These are phyloP conservation scores for Nephrotoma flavescens DNA, from an alignment of 2,888 invertebrate species.

Conservation along the genomic window DNA sequence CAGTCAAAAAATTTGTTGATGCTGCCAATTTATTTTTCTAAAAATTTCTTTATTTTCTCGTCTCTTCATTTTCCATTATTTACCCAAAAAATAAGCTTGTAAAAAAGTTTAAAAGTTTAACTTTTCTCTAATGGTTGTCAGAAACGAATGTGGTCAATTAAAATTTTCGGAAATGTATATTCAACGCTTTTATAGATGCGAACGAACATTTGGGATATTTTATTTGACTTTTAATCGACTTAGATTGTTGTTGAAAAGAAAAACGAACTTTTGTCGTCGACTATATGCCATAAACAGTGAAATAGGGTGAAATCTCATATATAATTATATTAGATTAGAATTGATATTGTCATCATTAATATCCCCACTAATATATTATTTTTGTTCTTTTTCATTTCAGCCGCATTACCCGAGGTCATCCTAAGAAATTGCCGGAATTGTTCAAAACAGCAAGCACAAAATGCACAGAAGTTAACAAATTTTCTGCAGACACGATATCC, in stretches of 20 bases:
- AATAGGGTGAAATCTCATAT: not conserved
- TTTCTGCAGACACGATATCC: constrained; percentile 40
- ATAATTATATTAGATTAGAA: too few species aligned
- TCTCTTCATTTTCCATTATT: not conserved
- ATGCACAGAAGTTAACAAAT: constrained; percentile 35
- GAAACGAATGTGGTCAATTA: not conserved
- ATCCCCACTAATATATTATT: not conserved
- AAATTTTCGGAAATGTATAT: not conserved
- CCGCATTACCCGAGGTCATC: constrained; percentile 39
- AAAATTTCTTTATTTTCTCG: not conserved
- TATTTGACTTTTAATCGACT: not conserved
- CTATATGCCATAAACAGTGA: not conserved
- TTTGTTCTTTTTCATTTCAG: constrained; percentile 23
- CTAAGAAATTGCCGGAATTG: constrained; percentile 38
- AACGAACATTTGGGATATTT: not conserved
- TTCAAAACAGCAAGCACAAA: constrained; percentile 33
- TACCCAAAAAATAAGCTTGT: not conserved
- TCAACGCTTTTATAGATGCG: not conserved
- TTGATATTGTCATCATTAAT: too few species aligned
- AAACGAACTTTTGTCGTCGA: not conserved
- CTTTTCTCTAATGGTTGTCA: not conserved
- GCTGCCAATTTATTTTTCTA: not conserved
- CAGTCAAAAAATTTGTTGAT: not conserved
- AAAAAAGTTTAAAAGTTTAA: not conserved
- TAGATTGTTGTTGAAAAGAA: not conserved